A percentile compares a stretch with the other conserved stretches of the same genome.
phyloP scores from a whole-genome alignment of 2,888 invertebrate genomes.

The Scaptomyza parva region DNA sequence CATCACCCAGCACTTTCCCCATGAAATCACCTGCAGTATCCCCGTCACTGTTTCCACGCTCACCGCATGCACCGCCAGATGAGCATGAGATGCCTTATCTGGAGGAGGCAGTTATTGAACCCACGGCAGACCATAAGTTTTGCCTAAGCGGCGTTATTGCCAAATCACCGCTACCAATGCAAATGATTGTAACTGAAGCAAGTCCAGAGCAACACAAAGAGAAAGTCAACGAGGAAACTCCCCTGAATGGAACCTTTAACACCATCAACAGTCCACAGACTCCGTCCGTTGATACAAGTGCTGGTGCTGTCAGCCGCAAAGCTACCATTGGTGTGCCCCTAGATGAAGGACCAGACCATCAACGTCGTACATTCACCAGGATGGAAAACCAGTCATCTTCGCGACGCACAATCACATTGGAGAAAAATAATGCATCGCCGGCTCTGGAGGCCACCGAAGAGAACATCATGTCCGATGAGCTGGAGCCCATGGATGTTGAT shows the following conservation, averaged over 20 bases:
- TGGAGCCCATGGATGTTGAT: conserved; percentile 81
- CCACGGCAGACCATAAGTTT: conserved; percentile 23
- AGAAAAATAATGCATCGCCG: conserved; percentile 33
- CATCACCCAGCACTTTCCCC: conserved; percentile 72
- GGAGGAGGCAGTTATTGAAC: conserved; percentile 66
- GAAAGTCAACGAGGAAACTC: not conserved
- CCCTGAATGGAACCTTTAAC: conserved; percentile 53
- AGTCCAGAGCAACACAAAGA: conserved; percentile 39
- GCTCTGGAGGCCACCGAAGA: conserved; percentile 56
- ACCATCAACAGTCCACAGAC: not conserved
- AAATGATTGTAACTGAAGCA: conserved; percentile 45
- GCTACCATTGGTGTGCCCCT: conserved; percentile 34
- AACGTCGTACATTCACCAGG: conserved; percentile 41
- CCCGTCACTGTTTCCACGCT: conserved; percentile 69
- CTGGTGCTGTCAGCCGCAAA: not conserved
- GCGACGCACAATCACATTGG: conserved; percentile 53
- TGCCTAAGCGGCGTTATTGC: conserved; percentile 38
- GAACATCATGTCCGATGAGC: conserved; percentile 21
- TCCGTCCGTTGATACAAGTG: not conserved
- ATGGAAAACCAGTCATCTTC: not conserved
- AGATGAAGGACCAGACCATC: not conserved
- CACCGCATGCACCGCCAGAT: conserved; percentile 60
- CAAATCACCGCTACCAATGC: conserved; percentile 35
- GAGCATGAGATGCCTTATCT: conserved; percentile 62
- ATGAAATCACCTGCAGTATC: conserved; percentile 44